A percentile compares a stretch with the other conserved stretches of the same genome.
Conservation (phyloP, 2,113 vertebrate genomes). For the Lutjanus erythropterus region DNA sequence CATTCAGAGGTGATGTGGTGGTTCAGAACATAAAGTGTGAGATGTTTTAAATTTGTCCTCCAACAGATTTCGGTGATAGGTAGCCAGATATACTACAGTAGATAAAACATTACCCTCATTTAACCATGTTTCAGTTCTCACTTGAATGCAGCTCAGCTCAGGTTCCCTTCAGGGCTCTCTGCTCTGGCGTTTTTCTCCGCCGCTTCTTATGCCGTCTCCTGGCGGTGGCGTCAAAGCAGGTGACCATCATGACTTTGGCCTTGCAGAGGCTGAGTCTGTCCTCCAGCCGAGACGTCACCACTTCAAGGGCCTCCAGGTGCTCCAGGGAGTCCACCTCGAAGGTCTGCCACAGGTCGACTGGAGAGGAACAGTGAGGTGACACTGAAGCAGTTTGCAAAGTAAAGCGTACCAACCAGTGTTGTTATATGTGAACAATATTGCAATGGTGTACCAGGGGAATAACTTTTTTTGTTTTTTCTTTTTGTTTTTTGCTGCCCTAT, state of each 20-base stretch:
- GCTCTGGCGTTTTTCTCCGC: constrained; percentile 7
- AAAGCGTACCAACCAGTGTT: too few relatives aligned
- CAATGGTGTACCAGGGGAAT: too few relatives aligned
- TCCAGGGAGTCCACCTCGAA: constrained; percentile 94
- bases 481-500: too few relatives aligned
- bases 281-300: constrained; percentile 89
- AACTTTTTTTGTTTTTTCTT: too few relatives aligned
- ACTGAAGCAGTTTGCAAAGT: too few relatives aligned
- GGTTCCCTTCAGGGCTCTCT: constrained; percentile 37
- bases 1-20: background rate
- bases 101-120: background rate
- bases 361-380: constrained; percentile 2
- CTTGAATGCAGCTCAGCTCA: background rate
- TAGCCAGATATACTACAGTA: background rate
- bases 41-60: background rate
- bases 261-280: constrained; percentile 92
- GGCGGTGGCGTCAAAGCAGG: constrained; percentile 89
- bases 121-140: background rate
- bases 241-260: constrained; percentile 94
- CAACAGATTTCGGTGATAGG: background rate
- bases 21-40: background rate
- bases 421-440: too few relatives aligned
- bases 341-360: constrained; percentile 92
- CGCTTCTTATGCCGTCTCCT: constrained; percentile 82
- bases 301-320: constrained; percentile 92